Evolutionary conservation across 1,140 invertebrate species (phyloP).

Genomic region (Anastrepha obliqua): DNA sequence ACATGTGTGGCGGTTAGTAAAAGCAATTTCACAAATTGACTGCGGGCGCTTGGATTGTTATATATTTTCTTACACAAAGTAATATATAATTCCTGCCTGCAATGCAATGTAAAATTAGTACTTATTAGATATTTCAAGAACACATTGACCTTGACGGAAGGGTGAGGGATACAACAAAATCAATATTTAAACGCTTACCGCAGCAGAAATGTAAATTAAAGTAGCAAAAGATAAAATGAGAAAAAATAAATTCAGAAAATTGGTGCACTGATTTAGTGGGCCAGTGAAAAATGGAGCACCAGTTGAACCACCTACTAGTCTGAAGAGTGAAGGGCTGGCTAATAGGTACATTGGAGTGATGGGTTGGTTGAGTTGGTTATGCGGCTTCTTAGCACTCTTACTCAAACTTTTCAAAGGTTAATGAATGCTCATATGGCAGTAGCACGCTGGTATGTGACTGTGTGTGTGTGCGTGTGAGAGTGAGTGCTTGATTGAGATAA

Average conservation of each 20-base stretch:
- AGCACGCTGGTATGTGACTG: background rate
- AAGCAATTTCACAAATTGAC: background rate
- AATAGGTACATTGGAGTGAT: too few relatives aligned
- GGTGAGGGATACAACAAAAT: background rate
- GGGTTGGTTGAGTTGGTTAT: too few relatives aligned
- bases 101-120: background rate
- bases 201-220: background rate
- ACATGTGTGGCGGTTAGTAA: background rate
- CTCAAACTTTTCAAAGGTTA: background rate
- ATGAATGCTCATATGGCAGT: background rate
- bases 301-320: too few relatives aligned
- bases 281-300: too few relatives aligned
- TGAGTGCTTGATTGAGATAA: background rate
- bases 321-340: too few relatives aligned
- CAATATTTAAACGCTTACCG: background rate
- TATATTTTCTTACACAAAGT: background rate
- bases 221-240: background rate
- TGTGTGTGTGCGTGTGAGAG: background rate
- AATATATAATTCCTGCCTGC: background rate
- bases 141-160: background rate
- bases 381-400: too few relatives aligned
- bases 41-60: background rate
- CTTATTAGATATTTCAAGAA: conserved; percentile 29
- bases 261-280: background rate
- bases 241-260: background rate